These are phyloP conservation scores for Malurus alboscapulatus DNA, from an alignment of 2,113 vertebrate species.

Conservation along the genomic window DNA sequence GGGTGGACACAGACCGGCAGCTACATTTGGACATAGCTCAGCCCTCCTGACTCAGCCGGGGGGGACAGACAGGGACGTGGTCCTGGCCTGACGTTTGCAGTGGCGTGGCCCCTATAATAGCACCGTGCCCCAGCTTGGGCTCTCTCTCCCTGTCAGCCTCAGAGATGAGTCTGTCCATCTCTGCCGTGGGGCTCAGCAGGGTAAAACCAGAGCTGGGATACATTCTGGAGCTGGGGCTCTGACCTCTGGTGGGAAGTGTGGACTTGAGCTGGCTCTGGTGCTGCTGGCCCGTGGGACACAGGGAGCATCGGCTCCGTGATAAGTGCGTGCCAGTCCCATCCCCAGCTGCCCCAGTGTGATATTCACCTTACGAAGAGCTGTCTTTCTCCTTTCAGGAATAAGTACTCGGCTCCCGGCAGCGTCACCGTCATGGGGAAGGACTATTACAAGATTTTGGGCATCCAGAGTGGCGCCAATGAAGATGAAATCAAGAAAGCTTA, in stretches of 20 bases:
- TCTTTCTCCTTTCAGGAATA: slow-evolving; percentile 77
- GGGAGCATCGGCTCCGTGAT: background rate
- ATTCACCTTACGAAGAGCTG: background rate
- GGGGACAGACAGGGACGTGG: background rate
- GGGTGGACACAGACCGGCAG: background rate
- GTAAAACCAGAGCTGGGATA: background rate
- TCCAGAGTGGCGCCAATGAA: slow-evolving; percentile 89
- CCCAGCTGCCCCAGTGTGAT: fast-evolving
- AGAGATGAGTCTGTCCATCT: background rate
- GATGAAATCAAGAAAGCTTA: slow-evolving; percentile 99
- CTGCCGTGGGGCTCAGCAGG: fast-evolving
- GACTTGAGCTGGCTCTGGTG: background rate
- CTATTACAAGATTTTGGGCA: slow-evolving; percentile 95
- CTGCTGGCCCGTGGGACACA: background rate
- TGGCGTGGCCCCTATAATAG: slow-evolving; percentile 13
- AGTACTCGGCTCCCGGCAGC: slow-evolving; percentile 70
- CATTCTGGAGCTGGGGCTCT: background rate
- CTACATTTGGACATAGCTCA: slow-evolving; percentile 40
- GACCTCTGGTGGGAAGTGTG: background rate
- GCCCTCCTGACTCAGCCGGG: background rate
- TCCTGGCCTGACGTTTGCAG: background rate
- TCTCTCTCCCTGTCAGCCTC: background rate
- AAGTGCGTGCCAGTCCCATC: background rate
- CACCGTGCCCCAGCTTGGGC: fast-evolving
- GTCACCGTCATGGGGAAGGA: slow-evolving; percentile 92